Conservation (phyloP, 2,113 vertebrate species). For the Sylvilagus bachmani region DNA sequence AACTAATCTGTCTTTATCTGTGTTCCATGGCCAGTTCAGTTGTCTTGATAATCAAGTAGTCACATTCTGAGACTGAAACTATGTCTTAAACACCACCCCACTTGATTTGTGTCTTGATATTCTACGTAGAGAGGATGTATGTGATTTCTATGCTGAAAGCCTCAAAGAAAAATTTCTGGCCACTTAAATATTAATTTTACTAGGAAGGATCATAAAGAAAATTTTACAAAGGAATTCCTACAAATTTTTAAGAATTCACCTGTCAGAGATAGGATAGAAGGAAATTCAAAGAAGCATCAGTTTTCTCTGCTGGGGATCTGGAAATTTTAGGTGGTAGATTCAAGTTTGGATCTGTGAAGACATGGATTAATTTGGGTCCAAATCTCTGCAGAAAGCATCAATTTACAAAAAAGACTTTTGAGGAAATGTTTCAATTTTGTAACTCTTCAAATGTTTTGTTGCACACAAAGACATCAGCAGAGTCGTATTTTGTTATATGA, state of each 20-base stretch:
- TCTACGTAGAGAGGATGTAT: not conserved
- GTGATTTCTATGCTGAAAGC: not conserved
- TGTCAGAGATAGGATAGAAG: not conserved
- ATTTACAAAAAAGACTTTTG: not conserved
- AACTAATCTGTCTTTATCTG: not conserved
- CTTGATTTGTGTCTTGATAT: conserved; percentile 14
- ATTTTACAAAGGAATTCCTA: not conserved
- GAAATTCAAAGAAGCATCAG: not conserved
- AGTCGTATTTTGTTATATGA: not conserved
- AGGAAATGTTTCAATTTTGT: not conserved
- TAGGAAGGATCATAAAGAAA: not conserved
- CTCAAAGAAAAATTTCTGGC: conserved; percentile 19
- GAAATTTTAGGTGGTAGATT: conserved; percentile 4
- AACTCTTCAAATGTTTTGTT: conserved; percentile 1
- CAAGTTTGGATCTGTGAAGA: not conserved
- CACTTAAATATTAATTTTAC: conserved; percentile 32
- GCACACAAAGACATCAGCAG: not conserved
- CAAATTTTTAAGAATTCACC: conserved; percentile 31
- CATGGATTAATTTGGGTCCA: not conserved
- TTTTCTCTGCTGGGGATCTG: not conserved
- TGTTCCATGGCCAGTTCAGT: not conserved
- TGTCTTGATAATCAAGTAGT: conserved; percentile 12
- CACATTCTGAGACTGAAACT: not conserved
- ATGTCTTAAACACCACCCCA: not conserved
- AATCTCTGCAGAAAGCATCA: not conserved